Conservation (phyloP, 1,140 invertebrate genomes). For the Pachypsylla venusta region DNA sequence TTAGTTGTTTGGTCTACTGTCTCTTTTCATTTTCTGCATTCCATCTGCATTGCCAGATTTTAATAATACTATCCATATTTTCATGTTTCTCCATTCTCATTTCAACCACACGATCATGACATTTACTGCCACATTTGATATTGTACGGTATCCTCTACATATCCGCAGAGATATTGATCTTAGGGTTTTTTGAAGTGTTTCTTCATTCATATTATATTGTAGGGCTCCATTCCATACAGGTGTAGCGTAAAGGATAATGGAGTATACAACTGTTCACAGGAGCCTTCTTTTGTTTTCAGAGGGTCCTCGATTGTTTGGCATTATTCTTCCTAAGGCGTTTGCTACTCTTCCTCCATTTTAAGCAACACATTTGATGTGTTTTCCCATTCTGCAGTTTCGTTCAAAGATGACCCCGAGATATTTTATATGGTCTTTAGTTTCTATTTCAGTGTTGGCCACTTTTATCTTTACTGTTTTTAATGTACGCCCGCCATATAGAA, state of each 20-base stretch:
- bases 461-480: background rate
- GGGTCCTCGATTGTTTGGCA: background rate
- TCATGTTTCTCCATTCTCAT: background rate
- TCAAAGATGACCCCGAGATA: slow-evolving; percentile 11
- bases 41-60: slow-evolving; percentile 18
- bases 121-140: slow-evolving; percentile 12
- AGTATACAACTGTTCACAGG: background rate
- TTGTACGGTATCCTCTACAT: slow-evolving; percentile 9
- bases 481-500: background rate
- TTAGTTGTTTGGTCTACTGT: slow-evolving; percentile 20
- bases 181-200: background rate
- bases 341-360: background rate
- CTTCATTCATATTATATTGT: background rate
- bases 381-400: background rate
- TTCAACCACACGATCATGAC: background rate
- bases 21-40: slow-evolving; percentile 13
- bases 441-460: background rate
- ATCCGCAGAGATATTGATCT: background rate
- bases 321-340: background rate
- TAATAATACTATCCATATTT: background rate
- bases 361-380: background rate
- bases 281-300: background rate
- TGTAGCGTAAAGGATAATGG: background rate
- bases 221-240: background rate
- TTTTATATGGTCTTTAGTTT: background rate